Conservation (phyloP, 2,888 invertebrate species). For the Perdita meconis region DNA sequence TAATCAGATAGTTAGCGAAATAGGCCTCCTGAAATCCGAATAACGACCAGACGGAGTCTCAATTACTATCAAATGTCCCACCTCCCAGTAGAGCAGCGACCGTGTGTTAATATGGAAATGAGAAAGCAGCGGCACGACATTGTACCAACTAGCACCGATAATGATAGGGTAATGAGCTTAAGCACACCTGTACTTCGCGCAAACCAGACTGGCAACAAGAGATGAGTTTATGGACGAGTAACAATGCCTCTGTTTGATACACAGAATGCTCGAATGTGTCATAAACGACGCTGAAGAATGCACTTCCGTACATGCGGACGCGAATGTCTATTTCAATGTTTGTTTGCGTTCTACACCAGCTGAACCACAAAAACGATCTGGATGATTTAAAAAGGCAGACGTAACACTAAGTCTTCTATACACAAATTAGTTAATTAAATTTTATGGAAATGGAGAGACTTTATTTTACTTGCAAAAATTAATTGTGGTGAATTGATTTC, state of each 20-base stretch:
- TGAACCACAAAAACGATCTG: no score
- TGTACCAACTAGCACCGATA: conserved; percentile 8
- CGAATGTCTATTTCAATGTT: conserved; percentile 19
- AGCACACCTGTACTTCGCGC: conserved; percentile 16
- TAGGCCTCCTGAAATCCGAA: background rate
- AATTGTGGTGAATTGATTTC: no score
- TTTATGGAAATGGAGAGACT: no score
- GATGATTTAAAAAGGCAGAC: no score
- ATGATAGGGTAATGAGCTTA: conserved; percentile 12
- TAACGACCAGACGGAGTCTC: conserved; percentile 1
- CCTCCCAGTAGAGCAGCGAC: background rate
- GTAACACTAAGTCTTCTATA: no score
- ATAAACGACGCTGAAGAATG: conserved; percentile 7
- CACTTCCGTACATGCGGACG: conserved; percentile 18
- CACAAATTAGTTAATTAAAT: no score
- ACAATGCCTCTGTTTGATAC: conserved; percentile 1
- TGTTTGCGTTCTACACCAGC: no score
- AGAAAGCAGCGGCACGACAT: conserved; percentile 5
- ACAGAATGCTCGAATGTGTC: conserved; percentile 7
- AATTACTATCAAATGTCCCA: conserved; percentile 9
- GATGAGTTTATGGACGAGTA: conserved; percentile 20
- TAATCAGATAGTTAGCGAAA: background rate
- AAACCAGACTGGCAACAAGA: conserved; percentile 16
- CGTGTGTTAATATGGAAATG: conserved; percentile 10
- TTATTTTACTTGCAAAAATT: no score